Evolutionary conservation across 2,888 invertebrate genomes (phyloP), one percentile per base, ranked within the genome.

Genomic region (Cataglyphis rosenhaueri): DNA sequence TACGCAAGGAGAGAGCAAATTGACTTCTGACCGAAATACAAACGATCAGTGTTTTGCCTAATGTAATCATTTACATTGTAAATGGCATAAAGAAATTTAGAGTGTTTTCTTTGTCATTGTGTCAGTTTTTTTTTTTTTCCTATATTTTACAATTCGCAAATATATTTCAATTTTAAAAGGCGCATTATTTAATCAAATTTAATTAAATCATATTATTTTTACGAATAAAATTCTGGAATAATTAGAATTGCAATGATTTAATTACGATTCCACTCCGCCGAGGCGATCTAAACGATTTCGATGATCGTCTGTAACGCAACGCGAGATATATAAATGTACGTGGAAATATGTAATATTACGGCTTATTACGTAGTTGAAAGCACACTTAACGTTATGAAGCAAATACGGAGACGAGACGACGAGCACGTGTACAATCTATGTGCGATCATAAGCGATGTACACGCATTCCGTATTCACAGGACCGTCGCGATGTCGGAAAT

Each of bases 321-420:
- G 74, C 73, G 64, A 68, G 70, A 74, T 76, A 41, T 64, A 48
- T 65, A 84, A 38, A 44, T 48, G 76, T 66, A 68, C 18, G 9
- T 88, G 81, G 83, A 87, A 86, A 86, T 85, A 76, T 81, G 86
- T 75, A 81, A 70, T 83, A 87, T 87, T 84, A 88, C 68, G 78
- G 57, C 81, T 74, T 88, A 87, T 88, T 88, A 87, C 82, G 68
- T 86, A 84, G 88, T 87, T 88, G 86, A 81, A 82, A 74, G 83
- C 74, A 81, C 61, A 84, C 81, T 84, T 88, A 87, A 68, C 78
- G 44, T 66, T 57, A 66, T 84, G 87, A 87, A 88, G 85, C 88
- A 84, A 79, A 82, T 87, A 74, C 64, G 66, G 79, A 81, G 73
- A 88, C 86, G 79, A 81, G 73, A 88, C 86, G 75, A 70, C n/a